Conservation (phyloP, 2,888 invertebrate genomes). For the Syrphus vitripennis region DNA sequence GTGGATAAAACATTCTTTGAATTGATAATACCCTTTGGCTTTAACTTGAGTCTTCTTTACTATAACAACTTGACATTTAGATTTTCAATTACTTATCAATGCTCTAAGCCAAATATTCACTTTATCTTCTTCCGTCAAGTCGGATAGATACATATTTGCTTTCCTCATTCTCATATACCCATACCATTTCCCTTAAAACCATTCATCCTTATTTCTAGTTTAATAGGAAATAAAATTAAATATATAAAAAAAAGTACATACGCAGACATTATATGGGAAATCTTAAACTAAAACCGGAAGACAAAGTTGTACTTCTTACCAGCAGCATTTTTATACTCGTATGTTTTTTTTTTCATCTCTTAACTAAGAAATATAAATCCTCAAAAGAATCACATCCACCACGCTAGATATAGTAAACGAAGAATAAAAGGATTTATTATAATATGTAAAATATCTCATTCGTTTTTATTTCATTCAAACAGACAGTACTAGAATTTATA, state of each 20-base stretch:
- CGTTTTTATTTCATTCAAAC: neutral
- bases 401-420: neutral
- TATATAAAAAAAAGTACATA: neutral
- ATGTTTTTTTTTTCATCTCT: neutral
- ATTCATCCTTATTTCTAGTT: slow-evolving; percentile 22
- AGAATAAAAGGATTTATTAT: slow-evolving; percentile 49
- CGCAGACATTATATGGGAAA: neutral
- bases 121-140: slow-evolving; percentile 51
- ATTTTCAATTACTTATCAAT: slow-evolving; percentile 70
- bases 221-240: neutral
- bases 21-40: slow-evolving; percentile 24
- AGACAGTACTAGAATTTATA: too few species aligned
- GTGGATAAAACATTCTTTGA: neutral
- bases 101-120: slow-evolving; percentile 62
- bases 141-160: neutral
- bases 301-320: slow-evolving; percentile 61
- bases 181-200: neutral
- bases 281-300: slow-evolving; percentile 43
- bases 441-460: slow-evolving; percentile 49
- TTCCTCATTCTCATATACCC: neutral
- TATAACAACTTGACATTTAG: slow-evolving; percentile 58
- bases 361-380: slow-evolving; percentile 62
- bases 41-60: slow-evolving; percentile 3
- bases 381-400: slow-evolving; percentile 38
- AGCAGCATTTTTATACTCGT: slow-evolving; percentile 31